Evolutionary conservation across 1,140 invertebrate species (phyloP).

Genomic region (Coboldia fuscipes): DNA sequence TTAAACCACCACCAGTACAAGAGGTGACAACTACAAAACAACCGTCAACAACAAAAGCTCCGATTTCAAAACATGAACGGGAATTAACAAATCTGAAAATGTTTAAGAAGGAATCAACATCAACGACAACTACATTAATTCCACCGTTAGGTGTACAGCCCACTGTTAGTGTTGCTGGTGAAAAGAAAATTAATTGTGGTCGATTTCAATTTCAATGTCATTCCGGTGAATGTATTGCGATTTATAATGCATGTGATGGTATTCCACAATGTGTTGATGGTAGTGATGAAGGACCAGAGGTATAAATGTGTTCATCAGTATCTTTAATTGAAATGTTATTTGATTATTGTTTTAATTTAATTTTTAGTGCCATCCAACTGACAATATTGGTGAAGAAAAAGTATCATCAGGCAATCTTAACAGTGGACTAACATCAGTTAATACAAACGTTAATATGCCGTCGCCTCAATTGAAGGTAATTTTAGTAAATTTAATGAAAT

Average conservation of each 20-base stretch:
- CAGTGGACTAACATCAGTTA: too few species aligned
- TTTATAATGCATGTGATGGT: slow-evolving; percentile 90
- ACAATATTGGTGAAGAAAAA: too few species aligned
- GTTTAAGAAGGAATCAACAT: background rate
- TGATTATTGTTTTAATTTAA: too few species aligned
- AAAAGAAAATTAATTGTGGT: slow-evolving; percentile 29
- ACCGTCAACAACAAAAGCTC: slow-evolving; percentile 38
- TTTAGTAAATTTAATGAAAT: too few species aligned
- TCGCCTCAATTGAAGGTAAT: too few species aligned
- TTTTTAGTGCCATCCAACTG: too few species aligned
- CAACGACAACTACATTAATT: slow-evolving; percentile 1
- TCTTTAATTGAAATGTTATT: too few species aligned
- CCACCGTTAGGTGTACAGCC: slow-evolving; percentile 2
- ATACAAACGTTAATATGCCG: too few species aligned
- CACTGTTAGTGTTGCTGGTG: background rate
- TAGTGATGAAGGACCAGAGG: slow-evolving; percentile 67
- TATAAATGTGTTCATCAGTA: too few species aligned
- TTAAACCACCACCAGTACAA: slow-evolving; percentile 23
- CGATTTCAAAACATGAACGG: slow-evolving; percentile 54
- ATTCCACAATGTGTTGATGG: slow-evolving; percentile 83
- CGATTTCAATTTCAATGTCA: slow-evolving; percentile 75
- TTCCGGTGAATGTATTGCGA: slow-evolving; percentile 73
- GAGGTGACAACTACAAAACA: slow-evolving; percentile 15
- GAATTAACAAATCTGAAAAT: slow-evolving; percentile 38
- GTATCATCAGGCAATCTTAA: too few species aligned